Base-by-base conservation (phyloP, 2,888 invertebrate species). In the Acronicta alni region DNA sequence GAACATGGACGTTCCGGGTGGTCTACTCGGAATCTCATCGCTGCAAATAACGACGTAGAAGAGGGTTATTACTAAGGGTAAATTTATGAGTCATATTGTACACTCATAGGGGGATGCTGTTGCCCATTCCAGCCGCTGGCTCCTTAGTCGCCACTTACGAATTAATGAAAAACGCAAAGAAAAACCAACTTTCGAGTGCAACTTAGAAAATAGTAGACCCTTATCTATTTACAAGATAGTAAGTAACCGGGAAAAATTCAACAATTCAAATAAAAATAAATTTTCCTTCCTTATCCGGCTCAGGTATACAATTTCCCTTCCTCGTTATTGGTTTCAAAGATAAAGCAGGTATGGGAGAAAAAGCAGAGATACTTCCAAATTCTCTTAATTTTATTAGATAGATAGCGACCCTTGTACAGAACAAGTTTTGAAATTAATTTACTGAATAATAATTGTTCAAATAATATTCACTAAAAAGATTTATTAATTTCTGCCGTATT, bases 281-380 rank as follows among this genome's bases (percentile, higher is more conserved):
- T n/a, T n/a, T n/a, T n/a, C n/a, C n/a, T n/a, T n/a, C n/a, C n/a
- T n/a, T n/a, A n/a, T n/a, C n/a, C n/a, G n/a, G n/a, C n/a, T n/a
- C n/a, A n/a, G n/a, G n/a, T 20, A 4, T 20, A 20, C 2, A 20
- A 20, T 20, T 4, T 20, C 20, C 20, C 20, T 46, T 43, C 39
- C 39, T 26, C 23, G n/a, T 23, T n/a, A 15, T 18, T 17, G 1
- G n/a, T 23, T 46, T 43, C 7, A 7, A 62, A 73, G 69, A 66
- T 69, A 70, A 72, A 67, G 54, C 57, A 57, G 56, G 61, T 55
- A 47, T 66, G 42, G 43, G 51, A n/a, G n/a, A n/a, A n/a, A n/a
- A n/a, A n/a, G n/a, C n/a, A n/a, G n/a, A n/a, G n/a, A n/a, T n/a
- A n/a, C n/a, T n/a, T n/a, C n/a, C n/a, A n/a, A n/a, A n/a, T n/a